phyloP scores from a whole-genome alignment of 2,888 invertebrate species.

The Lasius fuliginosus region DNA sequence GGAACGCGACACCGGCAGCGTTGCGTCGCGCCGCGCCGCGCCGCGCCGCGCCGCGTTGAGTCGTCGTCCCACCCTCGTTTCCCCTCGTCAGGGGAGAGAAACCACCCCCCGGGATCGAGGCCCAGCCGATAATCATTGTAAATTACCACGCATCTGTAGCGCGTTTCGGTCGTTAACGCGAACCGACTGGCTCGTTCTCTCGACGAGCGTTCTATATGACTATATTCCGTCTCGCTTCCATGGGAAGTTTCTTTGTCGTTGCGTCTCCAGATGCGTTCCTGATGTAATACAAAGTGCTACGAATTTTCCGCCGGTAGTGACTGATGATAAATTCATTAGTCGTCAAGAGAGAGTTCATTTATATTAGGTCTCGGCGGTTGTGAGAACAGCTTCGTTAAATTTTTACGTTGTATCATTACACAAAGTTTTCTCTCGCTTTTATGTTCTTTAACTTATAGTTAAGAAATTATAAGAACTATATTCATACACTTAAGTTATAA shows the following conservation, averaged over 20 bases:
- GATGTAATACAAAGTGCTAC: slow-evolving; percentile 7
- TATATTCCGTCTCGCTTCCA: slow-evolving; percentile 39
- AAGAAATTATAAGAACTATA: neutral
- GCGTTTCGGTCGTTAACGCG: slow-evolving; percentile 78
- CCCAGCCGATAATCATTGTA: slow-evolving; percentile 81
- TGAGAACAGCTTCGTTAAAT: neutral
- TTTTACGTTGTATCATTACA: neutral
- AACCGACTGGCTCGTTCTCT: slow-evolving; percentile 36
- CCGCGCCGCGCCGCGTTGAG: neutral
- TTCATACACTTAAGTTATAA: neutral
- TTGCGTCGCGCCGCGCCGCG: neutral
- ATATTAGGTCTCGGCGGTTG: neutral
- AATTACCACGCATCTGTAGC: slow-evolving; percentile 84
- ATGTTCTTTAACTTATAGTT: neutral
- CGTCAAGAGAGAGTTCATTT: slow-evolving; percentile 18
- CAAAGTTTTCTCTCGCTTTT: neutral
- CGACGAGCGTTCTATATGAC: slow-evolving; percentile 33
- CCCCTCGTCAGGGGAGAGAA: slow-evolving; percentile 12
- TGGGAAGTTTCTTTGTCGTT: slow-evolving; percentile 33
- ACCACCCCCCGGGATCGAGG: slow-evolving; percentile 42
- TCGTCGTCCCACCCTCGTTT: slow-evolving; percentile 32
- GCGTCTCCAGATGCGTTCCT: slow-evolving; percentile 48
- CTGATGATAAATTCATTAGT: slow-evolving; percentile 29
- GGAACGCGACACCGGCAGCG: slow-evolving; percentile 67
- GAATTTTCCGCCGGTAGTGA: neutral